Percentiles rank a stretch among this genome's conserved stretches.
Conservation (phyloP, 1,140 invertebrate species). For the Eriosoma lanigerum region DNA sequence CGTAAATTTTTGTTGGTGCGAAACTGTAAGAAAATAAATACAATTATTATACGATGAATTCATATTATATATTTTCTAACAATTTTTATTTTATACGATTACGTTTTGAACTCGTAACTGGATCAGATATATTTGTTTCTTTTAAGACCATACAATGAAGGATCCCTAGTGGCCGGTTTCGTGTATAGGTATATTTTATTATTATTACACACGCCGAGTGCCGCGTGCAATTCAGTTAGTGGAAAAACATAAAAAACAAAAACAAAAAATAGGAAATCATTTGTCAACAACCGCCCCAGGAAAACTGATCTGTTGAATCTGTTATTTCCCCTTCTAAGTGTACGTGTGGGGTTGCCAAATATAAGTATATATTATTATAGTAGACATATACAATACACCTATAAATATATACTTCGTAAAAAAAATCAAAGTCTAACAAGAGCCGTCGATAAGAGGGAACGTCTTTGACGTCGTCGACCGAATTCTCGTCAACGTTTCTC, state of each 20-base stretch:
- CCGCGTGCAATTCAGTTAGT: background rate
- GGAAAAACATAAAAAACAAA: background rate
- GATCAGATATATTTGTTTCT: background rate
- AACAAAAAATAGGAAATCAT: background rate
- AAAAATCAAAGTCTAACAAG: slow-evolving; percentile 29
- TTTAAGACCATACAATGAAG: background rate
- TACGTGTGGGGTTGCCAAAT: background rate
- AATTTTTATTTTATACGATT: background rate
- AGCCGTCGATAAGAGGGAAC: background rate
- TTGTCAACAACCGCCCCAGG: background rate
- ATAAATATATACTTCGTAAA: background rate
- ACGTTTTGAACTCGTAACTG: background rate
- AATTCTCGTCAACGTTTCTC: background rate
- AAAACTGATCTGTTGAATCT: slow-evolving; percentile 9
- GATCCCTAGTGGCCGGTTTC: background rate
- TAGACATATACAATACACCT: background rate
- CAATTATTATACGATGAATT: too few species aligned
- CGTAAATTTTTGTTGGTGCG: too few species aligned
- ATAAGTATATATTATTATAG: background rate
- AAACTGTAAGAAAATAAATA: too few species aligned
- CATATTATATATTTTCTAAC: too few species aligned
- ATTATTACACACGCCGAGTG: background rate
- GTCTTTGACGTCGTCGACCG: background rate
- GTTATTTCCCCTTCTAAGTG: background rate
- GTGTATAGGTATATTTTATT: slow-evolving; percentile 1